Base-by-base conservation (phyloP, 2,888 invertebrate genomes). In the Monoplex corrugatus region DNA sequence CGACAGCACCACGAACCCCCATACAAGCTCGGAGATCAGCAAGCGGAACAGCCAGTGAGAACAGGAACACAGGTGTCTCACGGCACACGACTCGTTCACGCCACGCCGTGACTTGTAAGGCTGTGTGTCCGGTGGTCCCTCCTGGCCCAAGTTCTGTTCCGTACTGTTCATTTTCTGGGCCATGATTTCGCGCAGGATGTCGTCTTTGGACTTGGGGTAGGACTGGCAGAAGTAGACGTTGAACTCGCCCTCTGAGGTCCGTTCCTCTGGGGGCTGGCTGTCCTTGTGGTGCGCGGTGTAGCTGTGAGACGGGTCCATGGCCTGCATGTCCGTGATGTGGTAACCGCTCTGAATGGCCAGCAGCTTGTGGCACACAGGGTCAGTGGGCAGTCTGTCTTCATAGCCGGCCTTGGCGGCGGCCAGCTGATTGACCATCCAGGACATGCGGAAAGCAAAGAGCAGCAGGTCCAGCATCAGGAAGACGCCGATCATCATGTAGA, bases 161-260 rank as follows among this genome's bases (percentile, higher is more conserved):
- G 92, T 92, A 75, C 92, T 91, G 80, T 92, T 90, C 90, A 93
- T 93, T 90, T 93, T 94, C 85, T 94, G 92, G 13, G 92, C 91
- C 92, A 92, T 94, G 86, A 95, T 93, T 87, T 94, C 93, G 23
- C 91, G 93, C 83, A 95, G 90, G 88, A 95, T 94, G 86, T 94
- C 94, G 83, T 94, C 93, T 87, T 93, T 93, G 10, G 93, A 91
- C 86, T 93, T 94, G 10, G 92, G 91, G 19, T 93, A 92, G 23
- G 93, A 90, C 84, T 93, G 93, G 87, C 93, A 93, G 90, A 94
- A 94, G 16, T 93, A 91, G 68, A 93, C 93, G 85, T 94, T 93
- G 32, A 92, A 90, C 43, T 93, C 93, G 72, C 90, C 92, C 86
- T 92, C 93, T 5, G 93, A 92, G 10, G 91, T 91, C 91, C 93